A percentile compares a stretch with the other conserved stretches of the same genome.
These are phyloP conservation scores for Archegozetes longisetosus DNA, from an alignment of 1,140 invertebrate genomes.

Conservation along the genomic window DNA sequence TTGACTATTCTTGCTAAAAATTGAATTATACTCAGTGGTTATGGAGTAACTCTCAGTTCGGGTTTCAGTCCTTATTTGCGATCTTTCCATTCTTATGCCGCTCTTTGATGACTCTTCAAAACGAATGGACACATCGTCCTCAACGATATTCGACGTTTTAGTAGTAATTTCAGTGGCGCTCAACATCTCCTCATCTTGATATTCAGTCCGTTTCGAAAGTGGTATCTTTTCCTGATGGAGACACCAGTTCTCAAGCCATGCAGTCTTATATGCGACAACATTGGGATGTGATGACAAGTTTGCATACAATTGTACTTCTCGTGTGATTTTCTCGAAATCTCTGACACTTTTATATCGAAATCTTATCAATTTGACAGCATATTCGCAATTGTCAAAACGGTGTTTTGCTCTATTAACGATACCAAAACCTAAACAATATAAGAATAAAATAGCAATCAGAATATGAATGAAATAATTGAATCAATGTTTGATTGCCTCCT, in stretches of 20 bases:
- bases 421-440: slow-evolving; percentile 26
- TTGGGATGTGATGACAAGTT: slow-evolving; percentile 52
- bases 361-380: slow-evolving; percentile 64
- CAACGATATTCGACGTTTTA: background rate
- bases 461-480: slow-evolving; percentile 4
- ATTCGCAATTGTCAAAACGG: slow-evolving; percentile 51
- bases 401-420: slow-evolving; percentile 44
- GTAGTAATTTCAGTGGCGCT: background rate
- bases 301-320: slow-evolving; percentile 61
- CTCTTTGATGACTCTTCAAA: background rate
- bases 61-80: background rate
- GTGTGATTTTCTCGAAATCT: slow-evolving; percentile 33
- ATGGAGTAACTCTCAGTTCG: background rate
- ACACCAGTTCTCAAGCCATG: slow-evolving; percentile 48
- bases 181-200: background rate
- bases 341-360: slow-evolving; percentile 35
- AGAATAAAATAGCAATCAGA: background rate
- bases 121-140: background rate
- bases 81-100: background rate
- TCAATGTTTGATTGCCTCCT: slow-evolving; percentile 46
- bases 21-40: background rate
- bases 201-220: background rate
- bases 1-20: slow-evolving; percentile 3
- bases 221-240: background rate
- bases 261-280: slow-evolving; percentile 64